Percentiles rank a stretch among this genome's conserved stretches.
phyloP scores from a whole-genome alignment of 1,140 invertebrate genomes.

The Ips typographus region DNA sequence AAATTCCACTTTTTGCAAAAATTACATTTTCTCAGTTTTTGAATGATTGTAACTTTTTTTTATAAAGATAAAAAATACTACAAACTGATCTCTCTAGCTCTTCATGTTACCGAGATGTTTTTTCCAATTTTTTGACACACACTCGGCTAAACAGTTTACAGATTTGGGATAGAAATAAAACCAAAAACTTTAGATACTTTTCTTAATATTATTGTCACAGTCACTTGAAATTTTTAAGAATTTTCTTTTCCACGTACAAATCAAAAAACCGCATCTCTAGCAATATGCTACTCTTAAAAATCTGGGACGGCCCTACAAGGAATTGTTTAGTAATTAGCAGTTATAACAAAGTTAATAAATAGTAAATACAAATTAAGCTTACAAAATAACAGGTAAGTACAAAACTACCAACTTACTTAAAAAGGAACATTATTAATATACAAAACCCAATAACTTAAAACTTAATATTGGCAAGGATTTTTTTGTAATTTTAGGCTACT shows the following conservation, averaged over 20 bases:
- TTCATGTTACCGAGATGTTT: no score
- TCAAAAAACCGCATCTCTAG: not conserved
- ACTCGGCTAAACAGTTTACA: no score
- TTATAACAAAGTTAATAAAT: not conserved
- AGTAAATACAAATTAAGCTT: not conserved
- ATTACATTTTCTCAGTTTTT: no score
- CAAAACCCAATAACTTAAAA: not conserved
- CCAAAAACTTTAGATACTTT: no score
- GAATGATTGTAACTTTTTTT: no score
- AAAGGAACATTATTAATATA: not conserved
- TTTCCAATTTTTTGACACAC: no score
- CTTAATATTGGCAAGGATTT: constrained; percentile 3
- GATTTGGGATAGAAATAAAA: no score
- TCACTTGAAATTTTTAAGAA: constrained; percentile 13
- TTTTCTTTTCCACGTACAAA: not conserved
- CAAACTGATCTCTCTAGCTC: no score
- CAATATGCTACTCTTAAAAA: not conserved
- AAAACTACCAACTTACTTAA: not conserved
- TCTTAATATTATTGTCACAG: constrained; percentile 20
- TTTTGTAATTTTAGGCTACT: not conserved
- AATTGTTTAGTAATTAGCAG: not conserved
- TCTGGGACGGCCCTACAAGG: not conserved
- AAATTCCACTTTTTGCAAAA: no score
- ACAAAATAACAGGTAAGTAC: not conserved
- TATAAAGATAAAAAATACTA: no score